phyloP scores from a whole-genome alignment of 2,797 vertebrate species.

The Salarias fasciatus region DNA sequence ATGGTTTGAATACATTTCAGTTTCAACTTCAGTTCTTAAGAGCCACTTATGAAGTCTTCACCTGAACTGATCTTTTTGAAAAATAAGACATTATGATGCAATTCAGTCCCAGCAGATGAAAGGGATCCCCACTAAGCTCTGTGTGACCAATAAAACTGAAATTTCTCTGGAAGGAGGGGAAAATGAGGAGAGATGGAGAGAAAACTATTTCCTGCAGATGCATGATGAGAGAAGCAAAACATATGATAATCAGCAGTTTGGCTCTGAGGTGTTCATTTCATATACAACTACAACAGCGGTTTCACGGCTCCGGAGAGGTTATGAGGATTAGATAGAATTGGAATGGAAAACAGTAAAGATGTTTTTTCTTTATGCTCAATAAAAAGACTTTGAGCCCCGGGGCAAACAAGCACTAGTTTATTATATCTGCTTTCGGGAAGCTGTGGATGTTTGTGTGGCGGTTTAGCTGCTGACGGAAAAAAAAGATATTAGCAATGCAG shows the following conservation, averaged over 20 bases:
- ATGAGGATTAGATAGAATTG: conserved; percentile 23
- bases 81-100: conserved; percentile 14
- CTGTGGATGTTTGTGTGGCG: conserved; percentile 8
- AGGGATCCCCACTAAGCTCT: conserved; percentile 16
- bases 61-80: not conserved
- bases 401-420: not conserved
- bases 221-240: conserved; percentile 11
- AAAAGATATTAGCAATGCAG: conserved; percentile 12
- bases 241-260: conserved; percentile 45
- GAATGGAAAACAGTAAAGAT: conserved; percentile 29
- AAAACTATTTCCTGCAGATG: not conserved
- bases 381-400: conserved; percentile 33
- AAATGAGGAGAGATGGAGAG: not conserved
- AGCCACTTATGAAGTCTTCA: not conserved
- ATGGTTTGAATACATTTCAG: too few relatives aligned
- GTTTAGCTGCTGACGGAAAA: conserved; percentile 7
- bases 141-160: conserved; percentile 22
- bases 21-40: too few relatives aligned
- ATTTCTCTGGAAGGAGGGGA: conserved; percentile 3
- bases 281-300: conserved; percentile 24
- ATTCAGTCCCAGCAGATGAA: conserved; percentile 14
- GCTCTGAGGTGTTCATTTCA: conserved; percentile 39
- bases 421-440: not conserved
- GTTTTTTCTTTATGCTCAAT: not conserved
- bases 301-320: conserved; percentile 23